These are phyloP conservation scores for Eremobia ochroleuca DNA, from an alignment of 2,888 invertebrate genomes.

Conservation along the genomic window DNA sequence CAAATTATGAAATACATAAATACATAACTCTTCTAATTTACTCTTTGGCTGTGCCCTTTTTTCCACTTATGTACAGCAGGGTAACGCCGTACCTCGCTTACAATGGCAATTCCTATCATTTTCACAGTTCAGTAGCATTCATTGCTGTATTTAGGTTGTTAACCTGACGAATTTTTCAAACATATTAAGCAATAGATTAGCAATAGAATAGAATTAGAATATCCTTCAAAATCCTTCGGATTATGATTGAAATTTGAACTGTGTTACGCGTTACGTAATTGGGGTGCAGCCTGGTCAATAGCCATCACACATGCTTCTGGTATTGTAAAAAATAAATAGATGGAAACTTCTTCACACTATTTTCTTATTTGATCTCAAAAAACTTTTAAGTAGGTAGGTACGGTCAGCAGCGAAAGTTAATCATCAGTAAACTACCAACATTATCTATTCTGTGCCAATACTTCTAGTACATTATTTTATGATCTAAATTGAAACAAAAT, in stretches of 20 bases:
- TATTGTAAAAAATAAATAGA: too few relatives aligned
- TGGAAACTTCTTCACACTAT: too few relatives aligned
- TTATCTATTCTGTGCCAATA: background rate
- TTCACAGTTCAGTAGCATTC: background rate
- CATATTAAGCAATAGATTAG: background rate
- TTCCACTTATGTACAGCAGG: background rate
- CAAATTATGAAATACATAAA: background rate
- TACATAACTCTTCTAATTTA: background rate
- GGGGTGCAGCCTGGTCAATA: background rate
- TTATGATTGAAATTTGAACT: background rate
- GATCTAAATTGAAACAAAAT: background rate
- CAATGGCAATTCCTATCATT: background rate
- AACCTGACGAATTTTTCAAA: background rate
- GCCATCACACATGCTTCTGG: too few relatives aligned
- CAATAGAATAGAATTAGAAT: too few relatives aligned
- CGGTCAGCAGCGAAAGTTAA: too few relatives aligned
- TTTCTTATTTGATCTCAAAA: too few relatives aligned
- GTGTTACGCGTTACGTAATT: background rate
- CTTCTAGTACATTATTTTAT: background rate
- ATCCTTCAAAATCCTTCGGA: background rate
- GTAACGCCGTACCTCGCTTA: background rate
- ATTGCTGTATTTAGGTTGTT: background rate
- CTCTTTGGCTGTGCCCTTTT: background rate
- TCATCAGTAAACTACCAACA: too few relatives aligned
- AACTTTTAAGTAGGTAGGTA: too few relatives aligned